phyloP scores from a whole-genome alignment of 2,888 invertebrate genomes.

The Urechis unicinctus region DNA sequence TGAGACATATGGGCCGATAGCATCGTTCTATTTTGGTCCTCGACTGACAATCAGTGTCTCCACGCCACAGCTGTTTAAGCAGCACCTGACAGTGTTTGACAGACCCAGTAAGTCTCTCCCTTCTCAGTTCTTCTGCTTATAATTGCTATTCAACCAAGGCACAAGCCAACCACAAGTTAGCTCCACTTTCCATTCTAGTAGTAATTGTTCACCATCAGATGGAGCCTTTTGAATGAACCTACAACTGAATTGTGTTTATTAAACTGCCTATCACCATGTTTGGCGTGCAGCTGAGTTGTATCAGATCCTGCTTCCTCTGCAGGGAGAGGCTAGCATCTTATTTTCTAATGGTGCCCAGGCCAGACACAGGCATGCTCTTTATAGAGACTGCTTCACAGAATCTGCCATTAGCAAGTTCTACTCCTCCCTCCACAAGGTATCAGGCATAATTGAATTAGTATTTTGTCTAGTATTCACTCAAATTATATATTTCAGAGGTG shows the following conservation, averaged over 20 bases:
- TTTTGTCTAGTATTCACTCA: no score
- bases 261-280: no score
- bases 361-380: slow-evolving; percentile 20
- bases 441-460: no score
- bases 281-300: slow-evolving; percentile 8
- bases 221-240: no score
- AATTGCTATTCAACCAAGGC: no score
- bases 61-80: slow-evolving; percentile 45
- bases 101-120: slow-evolving; percentile 36
- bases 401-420: slow-evolving; percentile 13
- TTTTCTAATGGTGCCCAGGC: slow-evolving; percentile 40
- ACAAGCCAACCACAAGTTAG: no score
- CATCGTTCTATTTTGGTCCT: slow-evolving; percentile 50
- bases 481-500: no score
- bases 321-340: slow-evolving; percentile 32
- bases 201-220: no score
- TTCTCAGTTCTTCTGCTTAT: not conserved
- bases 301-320: slow-evolving; percentile 28
- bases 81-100: slow-evolving; percentile 45
- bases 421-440: no score
- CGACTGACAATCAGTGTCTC: slow-evolving; percentile 46
- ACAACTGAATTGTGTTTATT: no score
- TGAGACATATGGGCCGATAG: slow-evolving; percentile 43
- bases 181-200: no score
- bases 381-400: not conserved